Conservation (phyloP, 37 sponge, comb jelly and placozoan genomes). For the Geodia barretti region DNA sequence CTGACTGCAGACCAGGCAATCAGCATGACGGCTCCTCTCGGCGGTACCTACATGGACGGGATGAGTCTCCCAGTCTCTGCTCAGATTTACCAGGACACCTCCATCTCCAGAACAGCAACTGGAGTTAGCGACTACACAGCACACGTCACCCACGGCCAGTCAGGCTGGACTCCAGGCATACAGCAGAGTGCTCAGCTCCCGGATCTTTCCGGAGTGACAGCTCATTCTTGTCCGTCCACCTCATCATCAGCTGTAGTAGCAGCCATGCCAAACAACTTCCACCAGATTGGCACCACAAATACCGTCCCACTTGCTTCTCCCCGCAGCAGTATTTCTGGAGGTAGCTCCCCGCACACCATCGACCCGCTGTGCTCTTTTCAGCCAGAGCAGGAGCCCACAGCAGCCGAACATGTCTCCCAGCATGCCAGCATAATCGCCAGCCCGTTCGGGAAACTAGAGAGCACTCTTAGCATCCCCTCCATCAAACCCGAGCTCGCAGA, state of each 20-base stretch:
- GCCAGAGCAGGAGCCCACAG: not conserved
- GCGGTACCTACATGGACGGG: not conserved
- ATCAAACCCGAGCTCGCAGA: not conserved
- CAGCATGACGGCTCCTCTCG: not conserved
- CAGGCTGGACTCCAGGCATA: not conserved
- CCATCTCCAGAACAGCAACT: not conserved
- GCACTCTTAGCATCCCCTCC: not conserved
- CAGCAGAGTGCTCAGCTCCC: not conserved
- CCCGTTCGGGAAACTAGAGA: not conserved
- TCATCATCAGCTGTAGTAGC: not conserved
- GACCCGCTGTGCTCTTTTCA: not conserved
- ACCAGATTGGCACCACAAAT: not conserved
- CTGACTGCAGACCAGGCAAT: not conserved
- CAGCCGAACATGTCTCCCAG: not conserved
- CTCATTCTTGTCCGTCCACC: not conserved
- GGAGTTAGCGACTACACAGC: not conserved
- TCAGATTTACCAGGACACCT: not conserved
- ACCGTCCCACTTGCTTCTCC: not conserved
- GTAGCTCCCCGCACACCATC: not conserved
- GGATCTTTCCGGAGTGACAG: not conserved
- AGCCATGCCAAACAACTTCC: not conserved
- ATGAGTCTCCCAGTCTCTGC: not conserved
- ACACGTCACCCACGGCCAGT: not conserved
- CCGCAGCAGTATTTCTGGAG: not conserved
- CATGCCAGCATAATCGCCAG: not conserved